These are phyloP conservation scores for Mythimna loreyi DNA, from an alignment of 2,888 invertebrate genomes.

Conservation along the genomic window DNA sequence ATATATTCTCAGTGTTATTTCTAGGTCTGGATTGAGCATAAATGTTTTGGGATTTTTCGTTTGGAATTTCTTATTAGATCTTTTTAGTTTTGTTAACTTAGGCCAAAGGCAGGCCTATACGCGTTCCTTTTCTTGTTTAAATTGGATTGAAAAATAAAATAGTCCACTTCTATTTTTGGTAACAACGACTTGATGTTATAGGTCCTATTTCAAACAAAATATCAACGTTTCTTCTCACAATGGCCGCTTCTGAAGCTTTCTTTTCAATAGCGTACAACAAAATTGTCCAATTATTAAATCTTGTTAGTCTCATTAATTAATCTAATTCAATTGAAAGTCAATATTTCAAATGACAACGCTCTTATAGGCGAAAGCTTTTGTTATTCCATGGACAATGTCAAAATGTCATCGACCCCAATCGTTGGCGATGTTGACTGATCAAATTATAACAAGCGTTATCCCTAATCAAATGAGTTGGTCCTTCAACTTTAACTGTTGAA, in stretches of 20 bases:
- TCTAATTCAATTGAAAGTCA: constrained; percentile 24
- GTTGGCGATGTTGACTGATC: constrained; percentile 3
- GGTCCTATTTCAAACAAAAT: no score
- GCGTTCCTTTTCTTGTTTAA: not conserved
- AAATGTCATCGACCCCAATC: constrained; percentile 32
- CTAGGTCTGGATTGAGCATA: not conserved
- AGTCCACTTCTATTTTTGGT: not conserved
- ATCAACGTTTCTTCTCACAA: no score
- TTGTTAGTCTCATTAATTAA: constrained; percentile 24
- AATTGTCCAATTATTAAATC: constrained; percentile 9
- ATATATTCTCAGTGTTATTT: not conserved
- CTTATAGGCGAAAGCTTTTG: not conserved
- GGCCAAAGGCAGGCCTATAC: no score
- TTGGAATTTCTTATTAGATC: no score
- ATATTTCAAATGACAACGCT: constrained; percentile 32
- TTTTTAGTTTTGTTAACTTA: no score
- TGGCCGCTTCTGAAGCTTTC: no score
- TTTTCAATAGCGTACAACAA: not conserved
- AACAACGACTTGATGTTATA: no score
- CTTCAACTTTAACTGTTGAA: constrained; percentile 8
- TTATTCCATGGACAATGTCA: constrained; percentile 30
- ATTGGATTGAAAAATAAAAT: not conserved
- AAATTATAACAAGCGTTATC: constrained; percentile 18
- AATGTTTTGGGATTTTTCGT: not conserved
- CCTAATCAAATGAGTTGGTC: constrained; percentile 10